These are phyloP conservation scores for human (Homo sapiens) DNA, from an alignment of 2,113 vertebrate genomes.

Conservation along the genomic window DNA sequence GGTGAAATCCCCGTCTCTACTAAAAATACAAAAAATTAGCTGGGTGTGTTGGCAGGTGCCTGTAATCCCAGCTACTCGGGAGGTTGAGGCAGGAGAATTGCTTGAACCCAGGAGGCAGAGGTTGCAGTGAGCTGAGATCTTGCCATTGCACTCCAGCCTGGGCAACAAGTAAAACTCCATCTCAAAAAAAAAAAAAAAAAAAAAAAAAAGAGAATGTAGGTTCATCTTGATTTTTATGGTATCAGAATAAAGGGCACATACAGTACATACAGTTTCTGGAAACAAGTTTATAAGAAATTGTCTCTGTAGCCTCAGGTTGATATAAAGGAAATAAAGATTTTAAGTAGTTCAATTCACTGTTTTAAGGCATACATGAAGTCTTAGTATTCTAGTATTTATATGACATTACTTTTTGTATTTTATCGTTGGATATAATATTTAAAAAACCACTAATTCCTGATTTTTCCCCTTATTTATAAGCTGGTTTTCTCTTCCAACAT, in stretches of 20 bases:
- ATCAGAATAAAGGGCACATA: constrained; percentile 2
- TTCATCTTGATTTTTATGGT: background rate
- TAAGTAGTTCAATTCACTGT: background rate
- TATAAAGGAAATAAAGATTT: background rate
- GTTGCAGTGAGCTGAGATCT: too few species aligned
- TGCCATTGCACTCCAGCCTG: too few species aligned
- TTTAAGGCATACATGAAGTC: background rate
- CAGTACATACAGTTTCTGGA: background rate
- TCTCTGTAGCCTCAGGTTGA: background rate
- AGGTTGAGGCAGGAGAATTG: too few species aligned
- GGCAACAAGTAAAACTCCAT: too few species aligned
- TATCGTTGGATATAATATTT: background rate
- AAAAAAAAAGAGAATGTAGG: background rate
- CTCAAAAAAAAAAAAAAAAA: too few species aligned
- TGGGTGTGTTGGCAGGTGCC: too few species aligned
- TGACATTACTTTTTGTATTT: background rate
- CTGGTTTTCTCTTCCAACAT: background rate
- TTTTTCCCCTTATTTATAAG: background rate
- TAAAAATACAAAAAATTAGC: too few species aligned
- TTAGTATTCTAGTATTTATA: background rate
- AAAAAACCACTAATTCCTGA: background rate
- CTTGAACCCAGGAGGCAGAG: too few species aligned
- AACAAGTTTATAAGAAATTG: background rate
- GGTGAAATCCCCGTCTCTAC: too few species aligned
- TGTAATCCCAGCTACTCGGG: too few species aligned